A percentile compares a stretch with the other conserved stretches of the same genome.
phyloP scores from a whole-genome alignment of 2,113 vertebrate genomes.

The Osmerus mordax region DNA sequence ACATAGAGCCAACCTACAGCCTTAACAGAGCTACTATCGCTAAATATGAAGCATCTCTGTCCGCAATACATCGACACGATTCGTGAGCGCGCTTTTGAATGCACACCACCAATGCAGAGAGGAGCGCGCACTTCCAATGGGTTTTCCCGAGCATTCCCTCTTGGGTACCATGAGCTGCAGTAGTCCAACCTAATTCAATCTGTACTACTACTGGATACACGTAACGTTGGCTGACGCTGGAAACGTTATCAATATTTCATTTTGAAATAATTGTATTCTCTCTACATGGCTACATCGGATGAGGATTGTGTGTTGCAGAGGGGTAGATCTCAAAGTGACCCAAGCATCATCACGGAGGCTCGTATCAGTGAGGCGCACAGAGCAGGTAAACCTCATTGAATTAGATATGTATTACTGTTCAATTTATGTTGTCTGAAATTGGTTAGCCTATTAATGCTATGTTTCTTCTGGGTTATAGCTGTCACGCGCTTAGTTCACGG shows the following conservation, averaged over 20 bases:
- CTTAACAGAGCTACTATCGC: too few relatives aligned
- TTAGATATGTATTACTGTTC: too few relatives aligned
- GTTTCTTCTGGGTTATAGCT: too few relatives aligned
- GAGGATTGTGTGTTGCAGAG: slow-evolving; percentile 81
- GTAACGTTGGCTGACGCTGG: slow-evolving; percentile 72
- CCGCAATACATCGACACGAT: neutral
- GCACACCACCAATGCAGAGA: slow-evolving; percentile 20
- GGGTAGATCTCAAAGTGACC: slow-evolving; percentile 91
- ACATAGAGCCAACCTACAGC: too few relatives aligned
- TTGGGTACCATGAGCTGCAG: slow-evolving; percentile 57
- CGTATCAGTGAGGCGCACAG: slow-evolving; percentile 68
- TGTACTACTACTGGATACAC: slow-evolving; percentile 40
- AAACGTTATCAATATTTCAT: slow-evolving; percentile 52
- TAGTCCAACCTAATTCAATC: slow-evolving; percentile 47
- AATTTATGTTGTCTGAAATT: too few relatives aligned
- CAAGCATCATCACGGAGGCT: slow-evolving; percentile 80
- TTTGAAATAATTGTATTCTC: slow-evolving; percentile 24
- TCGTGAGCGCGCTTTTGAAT: neutral
- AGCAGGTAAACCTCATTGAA: slow-evolving; percentile 71
- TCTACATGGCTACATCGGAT: slow-evolving; percentile 81
- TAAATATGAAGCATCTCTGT: neutral
- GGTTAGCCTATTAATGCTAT: too few relatives aligned
- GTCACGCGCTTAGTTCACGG: too few relatives aligned
- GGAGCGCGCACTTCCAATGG: slow-evolving; percentile 40
- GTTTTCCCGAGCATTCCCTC: slow-evolving; percentile 52